These are phyloP conservation scores for Scolopax rusticola DNA, from an alignment of 2,797 vertebrate species.

Conservation along the genomic window DNA sequence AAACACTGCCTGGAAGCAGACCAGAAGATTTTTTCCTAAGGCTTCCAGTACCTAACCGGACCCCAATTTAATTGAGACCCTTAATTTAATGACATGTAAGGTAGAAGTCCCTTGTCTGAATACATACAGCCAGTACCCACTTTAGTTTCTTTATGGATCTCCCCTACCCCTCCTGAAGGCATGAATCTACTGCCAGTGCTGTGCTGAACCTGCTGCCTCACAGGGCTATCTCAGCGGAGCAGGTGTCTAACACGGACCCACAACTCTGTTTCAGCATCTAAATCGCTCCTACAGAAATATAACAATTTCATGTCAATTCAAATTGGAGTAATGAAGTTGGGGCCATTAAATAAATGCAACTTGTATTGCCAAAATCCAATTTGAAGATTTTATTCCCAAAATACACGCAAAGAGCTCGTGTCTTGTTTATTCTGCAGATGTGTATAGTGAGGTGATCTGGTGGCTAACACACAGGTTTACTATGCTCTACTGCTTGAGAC, in stretches of 20 bases:
- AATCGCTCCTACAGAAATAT: background rate
- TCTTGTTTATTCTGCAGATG: background rate
- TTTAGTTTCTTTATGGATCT: background rate
- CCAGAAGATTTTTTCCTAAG: background rate
- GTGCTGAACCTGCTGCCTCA: fast-evolving
- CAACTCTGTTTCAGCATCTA: background rate
- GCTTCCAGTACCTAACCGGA: background rate
- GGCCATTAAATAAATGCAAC: background rate
- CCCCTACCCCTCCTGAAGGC: fast-evolving
- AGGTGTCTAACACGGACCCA: fast-evolving
- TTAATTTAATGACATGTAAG: background rate
- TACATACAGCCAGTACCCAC: background rate
- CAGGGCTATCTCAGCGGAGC: background rate
- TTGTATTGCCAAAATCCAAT: background rate
- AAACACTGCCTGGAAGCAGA: background rate
- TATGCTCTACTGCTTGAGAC: background rate
- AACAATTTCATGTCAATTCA: background rate
- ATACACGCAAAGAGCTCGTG: background rate
- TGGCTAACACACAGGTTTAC: background rate
- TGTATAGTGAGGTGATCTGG: fast-evolving
- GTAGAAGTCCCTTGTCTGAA: background rate
- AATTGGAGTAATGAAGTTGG: background rate
- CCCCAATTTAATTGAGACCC: background rate
- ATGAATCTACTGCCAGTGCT: background rate
- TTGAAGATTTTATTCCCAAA: background rate